Conservation (phyloP, 2,113 vertebrate species). For the Indicator maculatus region DNA sequence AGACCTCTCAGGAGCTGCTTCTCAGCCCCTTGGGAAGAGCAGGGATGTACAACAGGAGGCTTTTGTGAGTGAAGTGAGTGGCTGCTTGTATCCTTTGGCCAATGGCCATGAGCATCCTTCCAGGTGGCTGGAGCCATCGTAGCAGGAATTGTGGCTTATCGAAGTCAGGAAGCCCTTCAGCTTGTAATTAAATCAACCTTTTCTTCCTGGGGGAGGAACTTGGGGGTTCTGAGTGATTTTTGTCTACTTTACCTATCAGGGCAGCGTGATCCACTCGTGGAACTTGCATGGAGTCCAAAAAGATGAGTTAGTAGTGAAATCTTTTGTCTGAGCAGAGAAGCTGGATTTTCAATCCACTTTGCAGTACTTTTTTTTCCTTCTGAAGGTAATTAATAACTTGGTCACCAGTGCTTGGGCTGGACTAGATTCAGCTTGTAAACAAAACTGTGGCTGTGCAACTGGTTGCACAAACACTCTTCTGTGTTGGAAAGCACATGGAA, state of each 20-base stretch:
- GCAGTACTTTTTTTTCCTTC: neutral
- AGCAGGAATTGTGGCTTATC: neutral
- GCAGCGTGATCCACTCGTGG: neutral
- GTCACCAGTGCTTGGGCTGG: neutral
- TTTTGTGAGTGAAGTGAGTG: neutral
- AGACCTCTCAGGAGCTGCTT: neutral
- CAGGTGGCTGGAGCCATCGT: neutral
- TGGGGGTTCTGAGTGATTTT: neutral
- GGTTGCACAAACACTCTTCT: neutral
- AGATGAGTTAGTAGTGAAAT: neutral
- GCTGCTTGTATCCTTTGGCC: neutral
- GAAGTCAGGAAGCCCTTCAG: neutral
- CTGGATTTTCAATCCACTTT: neutral
- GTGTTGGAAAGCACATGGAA: neutral
- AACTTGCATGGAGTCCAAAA: neutral
- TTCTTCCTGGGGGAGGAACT: neutral
- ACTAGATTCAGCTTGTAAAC: neutral
- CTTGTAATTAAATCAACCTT: neutral
- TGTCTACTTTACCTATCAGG: neutral
- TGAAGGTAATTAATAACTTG: neutral
- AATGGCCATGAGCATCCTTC: neutral
- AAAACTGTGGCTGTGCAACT: neutral
- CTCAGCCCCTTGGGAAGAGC: neutral
- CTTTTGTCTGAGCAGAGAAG: neutral
- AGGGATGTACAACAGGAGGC: fast-evolving